Conservation (phyloP, 2,113 vertebrate genomes). For the Laterallus jamaicensis region DNA sequence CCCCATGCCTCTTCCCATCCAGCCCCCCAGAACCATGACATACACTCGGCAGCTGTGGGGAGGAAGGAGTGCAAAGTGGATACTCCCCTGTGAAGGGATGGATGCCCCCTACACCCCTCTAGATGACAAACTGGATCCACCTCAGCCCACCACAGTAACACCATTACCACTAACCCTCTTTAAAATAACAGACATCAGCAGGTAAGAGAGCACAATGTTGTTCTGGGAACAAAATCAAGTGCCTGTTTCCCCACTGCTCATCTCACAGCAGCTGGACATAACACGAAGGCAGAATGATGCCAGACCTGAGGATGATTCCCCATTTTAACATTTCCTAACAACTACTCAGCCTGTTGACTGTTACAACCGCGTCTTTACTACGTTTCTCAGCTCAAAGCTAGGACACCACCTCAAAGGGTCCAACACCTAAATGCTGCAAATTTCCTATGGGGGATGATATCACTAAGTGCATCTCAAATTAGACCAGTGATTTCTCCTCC, state of each 20-base stretch:
- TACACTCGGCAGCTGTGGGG: neutral
- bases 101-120: neutral
- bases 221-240: neutral
- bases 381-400: neutral
- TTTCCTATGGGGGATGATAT: neutral
- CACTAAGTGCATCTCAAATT: neutral
- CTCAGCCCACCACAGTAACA: neutral
- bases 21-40: neutral
- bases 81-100: neutral
- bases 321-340: neutral
- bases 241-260: fast-evolving
- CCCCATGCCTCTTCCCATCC: neutral
- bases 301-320: neutral
- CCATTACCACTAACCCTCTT: neutral
- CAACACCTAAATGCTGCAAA: neutral
- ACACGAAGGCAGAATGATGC: fast-evolving
- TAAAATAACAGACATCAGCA: neutral
- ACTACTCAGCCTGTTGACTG: neutral
- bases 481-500: neutral
- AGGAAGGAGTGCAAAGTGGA: neutral
- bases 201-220: neutral
- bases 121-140: neutral
- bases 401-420: neutral
- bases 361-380: neutral
- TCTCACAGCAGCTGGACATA: neutral